Evolutionary conservation across 2,797 vertebrate species (phyloP), one percentile per base, ranked within the genome.

Genomic region (Danio jaintianensis): DNA sequence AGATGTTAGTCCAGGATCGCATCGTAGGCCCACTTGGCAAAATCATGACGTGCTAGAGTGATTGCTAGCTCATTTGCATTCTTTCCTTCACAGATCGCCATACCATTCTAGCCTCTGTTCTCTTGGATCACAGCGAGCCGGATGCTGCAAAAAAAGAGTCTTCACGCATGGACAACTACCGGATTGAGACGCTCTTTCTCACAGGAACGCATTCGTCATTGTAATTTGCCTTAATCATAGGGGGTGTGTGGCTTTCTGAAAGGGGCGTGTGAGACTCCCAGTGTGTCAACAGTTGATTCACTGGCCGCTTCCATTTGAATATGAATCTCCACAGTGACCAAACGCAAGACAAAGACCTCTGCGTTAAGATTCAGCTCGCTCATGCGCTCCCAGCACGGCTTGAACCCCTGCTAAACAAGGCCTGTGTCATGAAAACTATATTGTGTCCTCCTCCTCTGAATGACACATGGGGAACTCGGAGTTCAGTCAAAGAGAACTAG

Each of bases 141-240:
- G 78, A 82, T 45, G 29, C 38, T 16, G 66, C 29, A 3, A 29
- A 29, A 29, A 62, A 81, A n/a, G 10, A 48, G 48, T 40, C 67
- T 85, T 86, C 84, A 84, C n/a, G 83, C 81, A 78, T 78, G 83
- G 76, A 78, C 74, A 66, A 53, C 47, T 50, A 82, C 53, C 76
- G 58, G 82, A 82, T 82, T 83, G 83, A 92, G 88, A 91, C 83
- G 75, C 86, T 85, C 29, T 29, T 83, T 92, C 93, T 94, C 94
- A 93, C 90, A 92, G 89, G 89, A 87, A 91, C 89, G 89, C 93
- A 94, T 95, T 92, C 92, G 89, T 94, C 94, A 94, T 92, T 95
- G 94, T 95, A 95, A 96, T 95, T 95, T 96, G 94, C 94, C 90
- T 90, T 95, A 94, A 95, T 95, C 94, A 93, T 89, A 89, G 93